Evolutionary conservation across 37 sponge, comb jelly and placozoan genomes (phyloP), one percentile per base, ranked within the genome.

Genomic region (Chondrosia reniformis): DNA sequence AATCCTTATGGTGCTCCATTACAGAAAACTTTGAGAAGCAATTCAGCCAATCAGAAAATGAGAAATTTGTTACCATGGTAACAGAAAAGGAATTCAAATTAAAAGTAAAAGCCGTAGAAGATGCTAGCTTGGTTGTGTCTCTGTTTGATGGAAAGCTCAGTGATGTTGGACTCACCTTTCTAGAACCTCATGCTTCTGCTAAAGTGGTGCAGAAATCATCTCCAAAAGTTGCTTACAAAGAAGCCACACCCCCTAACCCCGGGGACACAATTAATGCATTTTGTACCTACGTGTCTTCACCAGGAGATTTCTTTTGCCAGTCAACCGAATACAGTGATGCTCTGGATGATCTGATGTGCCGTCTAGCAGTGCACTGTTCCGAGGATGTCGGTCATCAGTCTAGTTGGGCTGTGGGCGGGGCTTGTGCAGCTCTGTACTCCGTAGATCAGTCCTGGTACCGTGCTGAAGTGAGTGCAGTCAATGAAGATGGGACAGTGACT

Each of bases 1-100:
- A 80, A 43, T 90, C 93, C 30, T 39, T 89, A 5, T 83, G 86
- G 45, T 89, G 86, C 66, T 86, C 89, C 15, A 28, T 86, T 59
- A 33, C 63, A 3, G 80, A 30, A 42, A 44, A 69, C 24, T 69
- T 69, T 17, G 72, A 69, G 42, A 30, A 40, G 42, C 72, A 69
- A 25, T 69, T 25, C 72, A 69, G 72, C 72, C 43, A 40, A 69
- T 69, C 72, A 69, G 72, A 69, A 69, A 39, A 21, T 69, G 72
- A 36, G 24, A 39, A 2, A 3, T 69, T 69, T 40, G 72, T 69
- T 40, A 25, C 72, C 44, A 40, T 69, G 72, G 72, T 31, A 13
- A 69, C 72, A 37, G 42, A 40, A 39, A 59, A 6, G 15, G 38
- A 9, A 10, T 69, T 69, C 24, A 44, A 69, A 69, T 21, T 69